A percentile compares a stretch with the other conserved stretches of the same genome.
Conservation (phyloP, 2,888 invertebrate genomes). For the Autographa gamma region DNA sequence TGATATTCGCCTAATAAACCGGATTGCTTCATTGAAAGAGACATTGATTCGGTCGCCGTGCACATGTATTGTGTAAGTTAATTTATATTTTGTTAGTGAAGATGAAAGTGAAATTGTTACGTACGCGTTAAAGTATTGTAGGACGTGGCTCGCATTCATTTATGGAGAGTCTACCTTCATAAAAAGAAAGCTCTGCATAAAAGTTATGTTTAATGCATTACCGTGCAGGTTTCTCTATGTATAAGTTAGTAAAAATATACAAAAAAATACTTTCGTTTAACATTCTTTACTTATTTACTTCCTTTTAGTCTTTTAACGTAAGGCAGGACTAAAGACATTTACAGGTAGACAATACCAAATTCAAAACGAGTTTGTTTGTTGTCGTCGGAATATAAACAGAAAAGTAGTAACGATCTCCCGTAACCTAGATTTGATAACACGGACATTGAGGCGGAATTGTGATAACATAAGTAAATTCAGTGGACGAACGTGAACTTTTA, state of each 20-base stretch:
- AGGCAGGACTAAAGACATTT: neutral
- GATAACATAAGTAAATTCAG: conserved; percentile 33
- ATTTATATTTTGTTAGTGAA: conserved; percentile 66
- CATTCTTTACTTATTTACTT: neutral
- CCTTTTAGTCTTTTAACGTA: neutral
- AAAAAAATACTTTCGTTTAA: neutral
- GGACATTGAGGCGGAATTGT: conserved; percentile 43
- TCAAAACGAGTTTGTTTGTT: neutral
- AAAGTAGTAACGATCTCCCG: conserved; percentile 26
- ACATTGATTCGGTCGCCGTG: conserved; percentile 22
- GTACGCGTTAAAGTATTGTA: conserved; percentile 56
- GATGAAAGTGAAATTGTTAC: conserved; percentile 74
- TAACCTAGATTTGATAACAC: conserved; percentile 53
- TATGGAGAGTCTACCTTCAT: conserved; percentile 61
- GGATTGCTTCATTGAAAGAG: conserved; percentile 14
- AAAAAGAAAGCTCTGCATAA: conserved; percentile 64
- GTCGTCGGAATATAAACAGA: conserved; percentile 22
- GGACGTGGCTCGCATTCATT: conserved; percentile 71
- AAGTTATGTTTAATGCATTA: conserved; percentile 45
- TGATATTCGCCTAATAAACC: neutral
- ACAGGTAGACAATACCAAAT: neutral
- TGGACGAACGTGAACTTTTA: conserved; percentile 27
- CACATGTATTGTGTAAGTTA: conserved; percentile 46
- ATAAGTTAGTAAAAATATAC: neutral
- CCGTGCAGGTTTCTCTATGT: conserved; percentile 11